Evolutionary conservation across 2,888 invertebrate species (phyloP).

Genomic region (Steinernema scapterisci): DNA sequence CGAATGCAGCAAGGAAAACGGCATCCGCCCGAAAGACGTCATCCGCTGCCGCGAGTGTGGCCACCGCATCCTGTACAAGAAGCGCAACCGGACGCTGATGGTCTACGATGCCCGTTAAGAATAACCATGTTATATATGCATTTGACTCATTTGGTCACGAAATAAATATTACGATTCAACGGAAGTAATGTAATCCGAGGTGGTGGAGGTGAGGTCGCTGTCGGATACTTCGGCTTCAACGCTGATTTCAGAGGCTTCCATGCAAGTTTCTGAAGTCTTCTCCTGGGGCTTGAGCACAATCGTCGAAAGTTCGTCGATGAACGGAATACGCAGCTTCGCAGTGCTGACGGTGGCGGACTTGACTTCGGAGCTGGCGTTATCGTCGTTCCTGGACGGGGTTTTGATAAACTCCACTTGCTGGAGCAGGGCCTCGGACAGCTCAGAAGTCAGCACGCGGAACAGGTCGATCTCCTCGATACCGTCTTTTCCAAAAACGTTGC

Average conservation of each 20-base stretch:
- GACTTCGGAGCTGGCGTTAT: not conserved
- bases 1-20: constrained; percentile 98
- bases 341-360: not conserved
- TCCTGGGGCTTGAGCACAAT: not conserved
- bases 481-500: not conserved
- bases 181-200: constrained; percentile 1
- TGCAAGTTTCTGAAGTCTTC: not conserved
- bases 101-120: constrained; percentile 65
- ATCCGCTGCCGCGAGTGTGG: constrained; percentile 93
- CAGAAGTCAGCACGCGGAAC: not conserved
- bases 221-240: not conserved
- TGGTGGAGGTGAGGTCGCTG: not conserved
- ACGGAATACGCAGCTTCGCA: not conserved
- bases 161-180: constrained; percentile 8
- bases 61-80: constrained; percentile 99
- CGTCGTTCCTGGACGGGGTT: not conserved
- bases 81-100: constrained; percentile 84
- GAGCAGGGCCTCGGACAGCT: not conserved
- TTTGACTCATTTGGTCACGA: too few species aligned
- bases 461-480: not conserved
- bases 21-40: constrained; percentile 93
- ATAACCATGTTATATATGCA: too few species aligned
- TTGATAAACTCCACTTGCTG: not conserved
- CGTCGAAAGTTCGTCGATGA: constrained; percentile 16
- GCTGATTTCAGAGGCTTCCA: too few species aligned